Evolutionary conservation across 1,140 invertebrate species (phyloP), one percentile per base, ranked within the genome.

Genomic region (Drosophila nebulosa): DNA sequence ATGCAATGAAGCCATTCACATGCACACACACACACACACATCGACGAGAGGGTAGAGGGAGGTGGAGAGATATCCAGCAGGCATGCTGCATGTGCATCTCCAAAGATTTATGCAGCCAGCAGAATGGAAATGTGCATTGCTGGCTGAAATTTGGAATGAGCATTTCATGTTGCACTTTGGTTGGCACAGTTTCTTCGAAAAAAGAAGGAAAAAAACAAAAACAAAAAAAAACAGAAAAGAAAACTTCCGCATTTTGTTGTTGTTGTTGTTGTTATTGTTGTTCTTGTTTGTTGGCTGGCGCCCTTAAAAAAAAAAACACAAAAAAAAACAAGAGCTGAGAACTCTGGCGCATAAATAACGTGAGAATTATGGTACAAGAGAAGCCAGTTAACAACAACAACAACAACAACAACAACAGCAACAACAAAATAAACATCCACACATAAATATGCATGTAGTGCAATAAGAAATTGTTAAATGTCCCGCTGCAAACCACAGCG

Each of bases 391-490:
- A 69, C 60, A 50, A 24, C 42, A 57, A 63, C 68, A 55, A 50
- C 16, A 42, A 51, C 58, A 65, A 21, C 1, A 65, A 35, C 26
- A 46, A 22, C 10, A 7, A 58, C 30, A 42, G 51, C 35, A 16
- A 74, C 60, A 46, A 66, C 64, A 50, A 60, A 71, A 56, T n/a
- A 30, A 21, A 35, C 16, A 39, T 27, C 59, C 79, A 85, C 36
- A 63, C 79, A 85, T 85, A 85, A 85, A 85, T 85, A 85, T 85
- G 80, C 78, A 85, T 81, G 81, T 27, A 78, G 78, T 42, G 64
- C 81, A 74, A 78, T 85, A 85, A 85, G 83, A 85, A 86, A 86
- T 86, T 86, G 78, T 85, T 88, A 88, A 85, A 80, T 84, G 81
- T 79, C 69, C 65, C 72, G 64, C 55, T 46, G 39, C 39, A 46